These are phyloP conservation scores for Drosophila rhopaloa DNA, from an alignment of 1,140 invertebrate genomes.

Conservation along the genomic window DNA sequence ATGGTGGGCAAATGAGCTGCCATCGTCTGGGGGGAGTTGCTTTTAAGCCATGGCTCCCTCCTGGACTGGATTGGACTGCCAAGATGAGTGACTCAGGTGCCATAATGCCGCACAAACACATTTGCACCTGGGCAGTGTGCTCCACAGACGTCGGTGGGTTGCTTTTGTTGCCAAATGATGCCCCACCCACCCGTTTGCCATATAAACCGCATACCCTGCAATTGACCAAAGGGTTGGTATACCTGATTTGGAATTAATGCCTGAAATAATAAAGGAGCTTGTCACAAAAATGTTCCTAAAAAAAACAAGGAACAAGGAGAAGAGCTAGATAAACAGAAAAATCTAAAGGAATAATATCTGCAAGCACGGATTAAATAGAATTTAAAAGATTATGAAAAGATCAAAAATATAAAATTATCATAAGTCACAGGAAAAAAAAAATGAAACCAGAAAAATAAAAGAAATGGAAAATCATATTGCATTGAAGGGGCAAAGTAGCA, in stretches of 20 bases:
- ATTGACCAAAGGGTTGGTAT: neutral
- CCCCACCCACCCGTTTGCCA: constrained; percentile 18
- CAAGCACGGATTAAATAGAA: too few relatives aligned
- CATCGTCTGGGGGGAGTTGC: constrained; percentile 15
- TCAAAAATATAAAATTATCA: too few relatives aligned
- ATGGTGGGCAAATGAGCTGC: constrained; percentile 34
- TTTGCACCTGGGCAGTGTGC: too few relatives aligned
- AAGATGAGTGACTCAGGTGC: constrained; percentile 34
- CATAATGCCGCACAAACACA: constrained; percentile 8
- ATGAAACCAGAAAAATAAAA: too few relatives aligned
- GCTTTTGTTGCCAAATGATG: constrained; percentile 17
- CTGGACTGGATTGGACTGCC: constrained; percentile 17
- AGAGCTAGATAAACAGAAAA: too few relatives aligned
- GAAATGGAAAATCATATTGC: neutral
- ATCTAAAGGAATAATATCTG: too few relatives aligned
- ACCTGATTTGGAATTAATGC: too few relatives aligned
- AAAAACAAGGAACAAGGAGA: too few relatives aligned
- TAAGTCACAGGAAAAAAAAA: too few relatives aligned
- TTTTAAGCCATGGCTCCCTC: constrained; percentile 52
- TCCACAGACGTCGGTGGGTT: constrained; percentile 17
- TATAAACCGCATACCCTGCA: constrained; percentile 41
- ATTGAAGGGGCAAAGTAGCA: neutral
- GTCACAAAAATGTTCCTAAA: too few relatives aligned
- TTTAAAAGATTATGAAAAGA: too few relatives aligned
- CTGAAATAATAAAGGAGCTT: too few relatives aligned